Evolutionary conservation across 1,140 invertebrate genomes (phyloP).

Genomic region (Hyles euphorbiae): DNA sequence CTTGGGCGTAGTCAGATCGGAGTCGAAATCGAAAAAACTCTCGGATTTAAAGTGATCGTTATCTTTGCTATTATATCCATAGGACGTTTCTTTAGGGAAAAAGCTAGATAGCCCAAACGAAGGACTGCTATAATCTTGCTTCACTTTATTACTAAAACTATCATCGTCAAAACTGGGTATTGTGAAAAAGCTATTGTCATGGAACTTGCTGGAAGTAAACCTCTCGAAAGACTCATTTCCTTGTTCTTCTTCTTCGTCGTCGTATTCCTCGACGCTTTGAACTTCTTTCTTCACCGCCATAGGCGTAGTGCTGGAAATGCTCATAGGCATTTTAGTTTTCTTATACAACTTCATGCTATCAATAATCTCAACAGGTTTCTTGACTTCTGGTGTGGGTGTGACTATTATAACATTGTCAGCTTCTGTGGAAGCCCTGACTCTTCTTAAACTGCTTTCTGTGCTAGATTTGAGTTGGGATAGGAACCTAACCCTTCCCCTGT

Average conservation of each 20-base stretch:
- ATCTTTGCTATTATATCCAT: slow-evolving; percentile 29
- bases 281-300: slow-evolving; percentile 33
- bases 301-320: slow-evolving; percentile 32
- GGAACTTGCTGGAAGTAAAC: slow-evolving; percentile 48
- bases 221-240: slow-evolving; percentile 45
- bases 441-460: slow-evolving; percentile 43
- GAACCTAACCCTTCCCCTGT: slow-evolving; percentile 61
- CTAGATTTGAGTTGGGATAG: slow-evolving; percentile 42
- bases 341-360: slow-evolving; percentile 55
- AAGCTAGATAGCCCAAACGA: slow-evolving; percentile 53
- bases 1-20: slow-evolving; percentile 64
- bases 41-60: slow-evolving; percentile 51
- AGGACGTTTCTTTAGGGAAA: slow-evolving; percentile 47
- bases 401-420: slow-evolving; percentile 48
- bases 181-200: slow-evolving; percentile 52
- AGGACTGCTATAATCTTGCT: slow-evolving; percentile 42
- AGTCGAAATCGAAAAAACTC: slow-evolving; percentile 56
- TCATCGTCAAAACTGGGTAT: slow-evolving; percentile 48
- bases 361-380: slow-evolving; percentile 54
- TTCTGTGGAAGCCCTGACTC: slow-evolving; percentile 34
- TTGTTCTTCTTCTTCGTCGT: slow-evolving; percentile 44
- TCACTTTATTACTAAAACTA: slow-evolving; percentile 35
- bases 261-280: slow-evolving; percentile 31
- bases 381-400: slow-evolving; percentile 56
- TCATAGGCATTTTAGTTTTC: slow-evolving; percentile 47